Evolutionary conservation across 2,797 vertebrate genomes (phyloP).

Genomic region (Alfaro cultratus): DNA sequence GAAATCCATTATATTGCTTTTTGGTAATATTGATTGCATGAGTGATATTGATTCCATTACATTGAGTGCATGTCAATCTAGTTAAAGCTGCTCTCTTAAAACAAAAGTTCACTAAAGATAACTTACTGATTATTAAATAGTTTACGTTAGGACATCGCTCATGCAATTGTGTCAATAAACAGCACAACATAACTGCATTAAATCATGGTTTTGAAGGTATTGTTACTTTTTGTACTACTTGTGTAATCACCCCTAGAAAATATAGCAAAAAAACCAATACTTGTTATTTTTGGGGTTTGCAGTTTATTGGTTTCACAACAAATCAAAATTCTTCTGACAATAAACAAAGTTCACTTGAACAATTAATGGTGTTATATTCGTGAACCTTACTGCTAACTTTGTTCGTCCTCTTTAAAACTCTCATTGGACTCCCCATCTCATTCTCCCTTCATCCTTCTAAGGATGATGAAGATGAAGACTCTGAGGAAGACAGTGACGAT

Average conservation of each 20-base stretch:
- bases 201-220: background rate
- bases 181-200: background rate
- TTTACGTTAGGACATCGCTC: background rate
- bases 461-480: slow-evolving; percentile 91
- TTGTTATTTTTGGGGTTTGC: background rate
- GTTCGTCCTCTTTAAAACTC: background rate
- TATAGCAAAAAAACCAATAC: background rate
- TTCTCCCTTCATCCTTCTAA: slow-evolving; percentile 37
- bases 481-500: slow-evolving; percentile 93
- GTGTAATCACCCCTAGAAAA: background rate
- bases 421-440: background rate
- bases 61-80: background rate
- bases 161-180: background rate
- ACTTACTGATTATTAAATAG: background rate
- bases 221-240: background rate
- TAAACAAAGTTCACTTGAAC: background rate
- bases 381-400: background rate
- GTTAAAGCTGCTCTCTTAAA: background rate
- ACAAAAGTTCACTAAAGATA: background rate
- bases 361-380: background rate
- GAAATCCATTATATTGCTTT: background rate
- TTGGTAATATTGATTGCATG: background rate
- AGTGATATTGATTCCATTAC: too few relatives aligned
- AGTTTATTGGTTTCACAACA: background rate
- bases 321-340: background rate